Evolutionary conservation across 2,113 vertebrate species (phyloP).

Genomic region (Lasiurus cinereus): DNA sequence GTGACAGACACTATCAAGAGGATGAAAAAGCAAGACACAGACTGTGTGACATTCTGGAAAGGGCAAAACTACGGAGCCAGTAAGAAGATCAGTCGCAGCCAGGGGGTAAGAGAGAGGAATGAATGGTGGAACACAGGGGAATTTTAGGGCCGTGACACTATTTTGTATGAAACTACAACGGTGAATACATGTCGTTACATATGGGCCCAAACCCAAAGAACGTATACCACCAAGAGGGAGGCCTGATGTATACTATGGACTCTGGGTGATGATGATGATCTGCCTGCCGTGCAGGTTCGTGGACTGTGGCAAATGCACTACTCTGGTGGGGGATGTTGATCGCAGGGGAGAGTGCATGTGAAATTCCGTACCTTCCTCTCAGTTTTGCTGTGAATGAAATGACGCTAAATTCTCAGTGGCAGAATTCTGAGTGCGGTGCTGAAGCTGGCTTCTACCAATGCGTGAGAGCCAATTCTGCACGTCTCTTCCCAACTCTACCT

Average conservation of each 20-base stretch:
- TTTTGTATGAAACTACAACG: background rate
- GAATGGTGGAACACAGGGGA: background rate
- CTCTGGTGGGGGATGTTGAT: background rate
- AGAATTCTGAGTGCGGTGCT: too few species aligned
- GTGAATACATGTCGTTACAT: background rate
- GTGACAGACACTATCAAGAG: background rate
- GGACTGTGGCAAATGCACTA: accelerated
- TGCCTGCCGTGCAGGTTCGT: background rate
- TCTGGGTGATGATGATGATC: too few species aligned
- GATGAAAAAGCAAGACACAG: background rate
- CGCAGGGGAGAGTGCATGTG: too few species aligned
- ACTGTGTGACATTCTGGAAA: background rate
- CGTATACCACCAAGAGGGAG: background rate
- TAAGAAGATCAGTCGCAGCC: background rate
- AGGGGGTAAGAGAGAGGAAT: background rate
- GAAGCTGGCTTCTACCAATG: too few species aligned
- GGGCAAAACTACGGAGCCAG: background rate
- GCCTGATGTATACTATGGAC: background rate
- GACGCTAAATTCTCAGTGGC: too few species aligned
- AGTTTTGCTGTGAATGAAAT: background rate
- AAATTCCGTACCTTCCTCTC: background rate
- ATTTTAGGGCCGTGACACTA: too few species aligned
- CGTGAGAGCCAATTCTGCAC: background rate
- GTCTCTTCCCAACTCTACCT: background rate
- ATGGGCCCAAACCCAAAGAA: background rate